phyloP scores from a whole-genome alignment of 23 tunicate genomes.

The Trididemnum miniatum region DNA sequence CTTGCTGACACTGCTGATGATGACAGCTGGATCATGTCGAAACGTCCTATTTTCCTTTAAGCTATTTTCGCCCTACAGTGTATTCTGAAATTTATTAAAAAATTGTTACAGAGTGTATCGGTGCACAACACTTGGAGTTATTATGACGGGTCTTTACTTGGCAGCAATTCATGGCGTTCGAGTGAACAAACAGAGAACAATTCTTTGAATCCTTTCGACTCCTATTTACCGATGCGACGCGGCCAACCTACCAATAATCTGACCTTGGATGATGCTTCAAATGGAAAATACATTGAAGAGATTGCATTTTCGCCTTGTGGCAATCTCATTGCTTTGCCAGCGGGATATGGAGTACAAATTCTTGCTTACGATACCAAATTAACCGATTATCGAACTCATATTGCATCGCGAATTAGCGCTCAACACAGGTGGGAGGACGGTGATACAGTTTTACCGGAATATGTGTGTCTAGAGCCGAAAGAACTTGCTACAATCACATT shows the following conservation, averaged over 20 bases:
- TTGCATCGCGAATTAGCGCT: constrained; percentile 14
- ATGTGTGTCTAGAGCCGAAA: constrained; percentile 17
- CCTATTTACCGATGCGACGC: constrained; percentile 32
- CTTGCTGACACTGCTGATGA: no score
- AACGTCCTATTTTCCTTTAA: no score
- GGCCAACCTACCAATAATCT: constrained; percentile 40
- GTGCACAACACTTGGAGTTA: constrained; percentile 63
- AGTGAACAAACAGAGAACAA: not conserved
- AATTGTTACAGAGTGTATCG: constrained; percentile 44
- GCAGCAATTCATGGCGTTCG: constrained; percentile 26
- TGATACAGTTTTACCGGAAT: constrained; percentile 26
- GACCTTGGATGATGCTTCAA: constrained; percentile 2
- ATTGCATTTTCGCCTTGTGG: constrained; percentile 80
- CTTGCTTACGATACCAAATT: constrained; percentile 34
- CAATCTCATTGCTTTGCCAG: constrained; percentile 63
- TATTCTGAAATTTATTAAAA: no score
- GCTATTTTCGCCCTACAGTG: no score
- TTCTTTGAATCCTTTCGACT: not conserved
- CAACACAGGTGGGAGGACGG: constrained; percentile 30
- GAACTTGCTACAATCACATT: constrained; percentile 14
- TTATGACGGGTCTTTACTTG: constrained; percentile 34
- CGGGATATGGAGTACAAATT: constrained; percentile 61
- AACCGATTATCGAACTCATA: constrained; percentile 60
- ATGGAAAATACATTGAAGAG: constrained; percentile 57
- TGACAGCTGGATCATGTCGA: no score